These are phyloP conservation scores for Ceriagrion tenellum DNA, from an alignment of 2,888 invertebrate species.

Conservation along the genomic window DNA sequence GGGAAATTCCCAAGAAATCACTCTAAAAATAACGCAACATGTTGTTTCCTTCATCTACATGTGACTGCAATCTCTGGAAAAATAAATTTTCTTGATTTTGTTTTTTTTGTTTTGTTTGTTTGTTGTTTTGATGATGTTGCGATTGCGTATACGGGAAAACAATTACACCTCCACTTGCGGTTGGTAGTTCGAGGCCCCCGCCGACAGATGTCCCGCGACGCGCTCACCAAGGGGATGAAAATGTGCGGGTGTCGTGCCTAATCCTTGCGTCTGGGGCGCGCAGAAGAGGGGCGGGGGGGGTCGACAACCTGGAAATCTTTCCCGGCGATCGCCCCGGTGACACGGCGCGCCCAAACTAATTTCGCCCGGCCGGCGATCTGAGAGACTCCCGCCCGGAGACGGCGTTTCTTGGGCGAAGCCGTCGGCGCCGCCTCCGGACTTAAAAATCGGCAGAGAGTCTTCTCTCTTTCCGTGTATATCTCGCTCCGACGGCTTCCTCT, in stretches of 20 bases:
- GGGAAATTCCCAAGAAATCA: too few relatives aligned
- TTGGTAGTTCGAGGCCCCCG: not conserved
- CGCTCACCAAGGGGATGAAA: not conserved
- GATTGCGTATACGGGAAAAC: too few relatives aligned
- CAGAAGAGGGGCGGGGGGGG: too few relatives aligned
- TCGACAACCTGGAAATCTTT: too few relatives aligned
- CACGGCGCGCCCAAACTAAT: not conserved
- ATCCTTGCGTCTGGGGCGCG: not conserved
- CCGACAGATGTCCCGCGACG: not conserved
- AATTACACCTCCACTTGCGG: not conserved
- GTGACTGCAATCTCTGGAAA: too few relatives aligned
- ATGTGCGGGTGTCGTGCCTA: not conserved
- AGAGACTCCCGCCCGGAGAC: not conserved
- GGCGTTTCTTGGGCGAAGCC: not conserved
- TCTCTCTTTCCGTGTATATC: not conserved
- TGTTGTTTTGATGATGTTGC: too few relatives aligned
- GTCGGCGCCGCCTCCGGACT: not conserved
- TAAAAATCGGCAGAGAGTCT: too few relatives aligned
- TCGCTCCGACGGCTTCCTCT: not conserved
- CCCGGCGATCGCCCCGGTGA: not conserved
- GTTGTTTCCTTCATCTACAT: too few relatives aligned
- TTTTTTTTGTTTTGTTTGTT: too few relatives aligned
- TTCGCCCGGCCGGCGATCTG: not conserved
- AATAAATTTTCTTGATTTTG: too few relatives aligned
- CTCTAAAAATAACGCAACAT: too few relatives aligned